These are phyloP conservation scores for Hemiprocne comata DNA, from an alignment of 2,113 vertebrate genomes.

Conservation along the genomic window DNA sequence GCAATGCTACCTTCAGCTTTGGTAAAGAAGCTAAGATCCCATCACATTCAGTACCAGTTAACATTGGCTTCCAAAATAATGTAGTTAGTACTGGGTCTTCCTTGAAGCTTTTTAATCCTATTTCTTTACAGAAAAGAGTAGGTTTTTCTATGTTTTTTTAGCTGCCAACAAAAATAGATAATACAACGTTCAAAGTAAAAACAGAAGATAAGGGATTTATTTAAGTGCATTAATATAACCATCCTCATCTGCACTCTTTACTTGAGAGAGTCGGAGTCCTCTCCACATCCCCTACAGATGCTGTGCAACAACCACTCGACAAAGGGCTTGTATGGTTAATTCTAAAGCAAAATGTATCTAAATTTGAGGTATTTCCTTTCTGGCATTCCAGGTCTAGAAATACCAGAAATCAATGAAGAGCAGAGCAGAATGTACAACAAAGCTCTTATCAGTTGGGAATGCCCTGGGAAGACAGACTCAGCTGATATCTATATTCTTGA, in stretches of 20 bases:
- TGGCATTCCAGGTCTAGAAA: constrained; percentile 82
- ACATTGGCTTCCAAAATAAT: not conserved
- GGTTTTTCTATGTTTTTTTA: not conserved
- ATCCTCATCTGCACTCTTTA: not conserved
- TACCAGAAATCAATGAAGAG: constrained; percentile 89
- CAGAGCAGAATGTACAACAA: constrained; percentile 88
- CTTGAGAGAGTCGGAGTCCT: not conserved
- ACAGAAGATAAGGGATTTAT: not conserved
- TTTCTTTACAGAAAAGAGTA: not conserved
- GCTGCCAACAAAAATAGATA: not conserved
- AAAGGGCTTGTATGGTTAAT: not conserved
- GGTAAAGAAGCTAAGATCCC: not conserved
- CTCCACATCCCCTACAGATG: not conserved
- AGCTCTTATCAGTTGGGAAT: constrained; percentile 87
- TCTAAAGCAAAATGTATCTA: not conserved
- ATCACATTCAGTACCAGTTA: not conserved
- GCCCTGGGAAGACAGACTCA: constrained; percentile 81
- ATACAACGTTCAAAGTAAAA: not conserved
- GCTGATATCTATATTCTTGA: constrained; percentile 89
- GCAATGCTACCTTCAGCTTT: not conserved
- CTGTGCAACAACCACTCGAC: not conserved
- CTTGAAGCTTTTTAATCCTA: not conserved
- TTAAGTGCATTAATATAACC: not conserved
- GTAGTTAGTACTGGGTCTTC: not conserved
- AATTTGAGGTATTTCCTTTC: not conserved